phyloP scores from a whole-genome alignment of 2,797 vertebrate species.

The Vireo griseus region DNA sequence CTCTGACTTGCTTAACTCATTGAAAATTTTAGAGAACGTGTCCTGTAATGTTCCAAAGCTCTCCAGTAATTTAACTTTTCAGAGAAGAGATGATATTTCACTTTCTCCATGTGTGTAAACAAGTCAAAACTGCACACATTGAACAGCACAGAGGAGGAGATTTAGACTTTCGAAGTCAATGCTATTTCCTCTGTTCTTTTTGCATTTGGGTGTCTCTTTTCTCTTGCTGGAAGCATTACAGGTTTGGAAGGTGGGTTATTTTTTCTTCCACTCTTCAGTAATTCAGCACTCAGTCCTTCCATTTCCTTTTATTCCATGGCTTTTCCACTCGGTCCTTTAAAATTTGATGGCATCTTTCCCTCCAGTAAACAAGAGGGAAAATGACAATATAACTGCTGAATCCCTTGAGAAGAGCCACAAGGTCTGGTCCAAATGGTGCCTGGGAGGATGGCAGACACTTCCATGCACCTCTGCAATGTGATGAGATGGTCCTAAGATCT shows the following conservation, averaged over 20 bases:
- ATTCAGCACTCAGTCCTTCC: not conserved
- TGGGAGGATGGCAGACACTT: not conserved
- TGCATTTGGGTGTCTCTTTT: not conserved
- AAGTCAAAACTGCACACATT: not conserved
- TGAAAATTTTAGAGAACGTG: not conserved
- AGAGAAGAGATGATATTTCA: not conserved
- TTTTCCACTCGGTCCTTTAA: not conserved
- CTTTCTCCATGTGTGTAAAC: not conserved
- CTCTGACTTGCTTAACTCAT: not conserved
- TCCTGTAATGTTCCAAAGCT: not conserved
- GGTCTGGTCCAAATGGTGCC: not conserved
- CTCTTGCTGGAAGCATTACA: not conserved
- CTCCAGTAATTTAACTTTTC: not conserved
- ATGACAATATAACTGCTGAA: not conserved
- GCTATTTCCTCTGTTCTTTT: not conserved
- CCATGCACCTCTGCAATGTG: not conserved
- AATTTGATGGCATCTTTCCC: not conserved
- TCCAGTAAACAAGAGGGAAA: not conserved
- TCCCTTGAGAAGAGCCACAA: not conserved
- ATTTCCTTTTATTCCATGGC: not conserved
- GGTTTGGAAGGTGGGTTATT: not conserved
- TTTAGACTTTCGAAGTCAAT: not conserved
- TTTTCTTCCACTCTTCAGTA: not conserved
- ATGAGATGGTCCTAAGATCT: not conserved
- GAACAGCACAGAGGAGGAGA: not conserved